Evolutionary conservation across 2,113 vertebrate genomes (phyloP), one percentile per base, ranked within the genome.

Genomic region (Neopipo cinnamomea): DNA sequence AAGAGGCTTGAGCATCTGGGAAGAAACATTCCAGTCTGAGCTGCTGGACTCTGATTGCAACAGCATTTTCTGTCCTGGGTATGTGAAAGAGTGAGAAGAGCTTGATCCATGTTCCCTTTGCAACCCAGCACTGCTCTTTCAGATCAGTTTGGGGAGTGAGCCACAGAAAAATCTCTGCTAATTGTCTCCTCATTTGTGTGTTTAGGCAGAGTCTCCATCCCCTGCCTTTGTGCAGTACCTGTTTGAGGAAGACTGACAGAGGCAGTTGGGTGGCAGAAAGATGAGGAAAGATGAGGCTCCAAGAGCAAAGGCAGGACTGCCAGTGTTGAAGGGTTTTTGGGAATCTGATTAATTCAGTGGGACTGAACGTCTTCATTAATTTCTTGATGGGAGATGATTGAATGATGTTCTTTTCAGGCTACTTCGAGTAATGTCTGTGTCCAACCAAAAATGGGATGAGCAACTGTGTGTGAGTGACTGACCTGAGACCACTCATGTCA

Each of bases 31-130:
- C 15, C 37, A 47, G 72, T 23, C 59, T 65, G 72, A 21, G 63
- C 58, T 67, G 42, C 70, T 67, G 62, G 11, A 2, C 5, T 33
- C 20, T 50, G 39, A 10, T 18, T 72, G 20, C n/a, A 68, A 5
- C 0, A 2, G 7, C 3, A 3, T 0, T 0, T 79, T 86, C 25
- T 52, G 11, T 16, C 5, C 76, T 67, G 56, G 22, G n/a, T 10
- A 9, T 2, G 24, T 55, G 47, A 19, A 50, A 33, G 23, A 47
- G 24, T 6, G 12, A 35, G n/a, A 49, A 68, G 14, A 42, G 27
- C 46, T 85, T 0, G 0, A 21, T 19, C 62, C 16, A 0, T 6
- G 25, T 50, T 42, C 39, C 21, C 24, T 59, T 30, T 49, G 11
- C 19, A 58, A 5, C 4, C 22, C 86, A 70, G 30, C 18, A 16